Base-by-base conservation (phyloP, 1,140 invertebrate species). In the Diorhabda carinulata region DNA sequence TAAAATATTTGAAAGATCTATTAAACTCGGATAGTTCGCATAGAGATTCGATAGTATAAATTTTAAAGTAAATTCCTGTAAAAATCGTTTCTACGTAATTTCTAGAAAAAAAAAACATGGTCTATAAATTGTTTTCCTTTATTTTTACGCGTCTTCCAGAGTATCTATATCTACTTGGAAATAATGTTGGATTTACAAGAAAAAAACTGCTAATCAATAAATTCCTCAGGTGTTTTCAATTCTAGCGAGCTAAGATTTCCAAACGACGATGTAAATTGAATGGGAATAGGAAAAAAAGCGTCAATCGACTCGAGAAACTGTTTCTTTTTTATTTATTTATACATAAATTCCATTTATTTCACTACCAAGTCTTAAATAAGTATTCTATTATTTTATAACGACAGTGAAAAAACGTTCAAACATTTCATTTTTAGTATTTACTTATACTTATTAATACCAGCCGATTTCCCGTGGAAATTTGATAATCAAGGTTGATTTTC, bases 181-280 rank as follows among this genome's bases (percentile, higher is more conserved):
- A 64, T 62, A 64, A 57, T 64, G 63, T 52, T 52, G 43, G 25
- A 64, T 64, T 47, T 42, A 41, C 25, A 25, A 25, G 25, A 25
- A 25, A 56, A 41, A 45, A 64, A 52, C 10, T 64, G 63, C 44
- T 64, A 64, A 64, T 64, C 63, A 57, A 64, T 64, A 64, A 64
- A 64, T 64, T 64, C 63, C 63, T 64, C 63, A 64, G 63, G 63
- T 64, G 52, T 41, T 64, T 64, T 64, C 45, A 40, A 64, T 62
- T 62, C 43, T n/a, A 41, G 6, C 9, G 2, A 43, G 44, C 44
- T 57, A 47, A 45, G 63, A 64, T 57, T 64, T 56, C 56, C 52
- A 6, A 57, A 57, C 9, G 56, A 62, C 61, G 61, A 62, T 44
- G 7, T 10, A 4, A 5, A 52, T 52, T 40, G 63, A 42, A 41